Evolutionary conservation across 2,113 vertebrate species (phyloP).

Genomic region (Pituophis catenifer): DNA sequence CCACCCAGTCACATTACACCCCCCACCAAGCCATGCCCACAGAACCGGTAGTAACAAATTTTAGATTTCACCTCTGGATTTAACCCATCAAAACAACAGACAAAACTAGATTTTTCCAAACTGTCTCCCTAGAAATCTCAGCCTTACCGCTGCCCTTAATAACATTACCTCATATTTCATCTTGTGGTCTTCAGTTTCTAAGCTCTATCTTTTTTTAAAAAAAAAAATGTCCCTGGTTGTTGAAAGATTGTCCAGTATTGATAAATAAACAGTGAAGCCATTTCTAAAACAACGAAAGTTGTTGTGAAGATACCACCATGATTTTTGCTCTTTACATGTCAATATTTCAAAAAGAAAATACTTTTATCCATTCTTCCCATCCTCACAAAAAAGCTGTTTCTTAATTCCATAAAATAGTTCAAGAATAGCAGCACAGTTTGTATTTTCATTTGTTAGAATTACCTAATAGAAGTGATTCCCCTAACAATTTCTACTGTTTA

Average conservation of each 20-base stretch:
- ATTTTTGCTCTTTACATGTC: not conserved
- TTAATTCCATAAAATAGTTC: constrained; percentile 24
- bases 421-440: constrained; percentile 4
- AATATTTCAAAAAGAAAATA: not conserved
- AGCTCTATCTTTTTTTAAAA: not conserved
- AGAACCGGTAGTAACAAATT: too few relatives aligned
- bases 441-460: constrained; percentile 40
- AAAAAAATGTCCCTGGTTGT: not conserved
- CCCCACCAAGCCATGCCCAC: too few relatives aligned
- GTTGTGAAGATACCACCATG: constrained; percentile 5
- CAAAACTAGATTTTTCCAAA: not conserved
- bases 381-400: constrained; percentile 7
- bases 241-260: not conserved
- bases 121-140: not conserved
- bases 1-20: too few relatives aligned
- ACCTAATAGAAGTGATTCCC: constrained; percentile 21
- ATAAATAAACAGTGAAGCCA: not conserved
- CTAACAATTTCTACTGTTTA: constrained; percentile 26
- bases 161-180: not conserved
- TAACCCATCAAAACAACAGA: not conserved
- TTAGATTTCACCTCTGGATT: not conserved
- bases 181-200: not conserved
- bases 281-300: not conserved
- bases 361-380: not conserved
- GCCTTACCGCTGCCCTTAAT: not conserved